Conservation (phyloP, 30 jellyfish, hydroid and myxozoan species). For the Turritopsis rubra region DNA sequence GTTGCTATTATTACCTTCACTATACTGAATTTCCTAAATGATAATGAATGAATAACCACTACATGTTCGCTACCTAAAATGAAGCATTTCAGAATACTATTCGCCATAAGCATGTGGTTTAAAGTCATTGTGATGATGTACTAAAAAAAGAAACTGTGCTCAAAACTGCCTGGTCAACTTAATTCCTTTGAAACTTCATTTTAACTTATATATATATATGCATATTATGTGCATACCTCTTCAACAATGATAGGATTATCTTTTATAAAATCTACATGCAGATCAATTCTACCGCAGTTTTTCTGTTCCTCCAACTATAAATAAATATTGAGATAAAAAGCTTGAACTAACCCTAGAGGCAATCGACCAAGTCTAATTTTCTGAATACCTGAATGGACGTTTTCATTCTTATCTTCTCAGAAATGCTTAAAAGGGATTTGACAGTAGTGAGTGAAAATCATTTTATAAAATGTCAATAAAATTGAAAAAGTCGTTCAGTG, state of each 20-base stretch:
- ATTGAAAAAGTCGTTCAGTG: too few relatives aligned
- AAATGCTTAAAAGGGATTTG: too few relatives aligned
- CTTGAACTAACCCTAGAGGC: background rate
- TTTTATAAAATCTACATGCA: background rate
- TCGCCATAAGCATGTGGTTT: too few relatives aligned
- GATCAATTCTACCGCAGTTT: background rate
- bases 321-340: background rate
- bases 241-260: background rate
- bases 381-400: background rate
- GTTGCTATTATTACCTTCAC: background rate
- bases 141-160: too few relatives aligned
- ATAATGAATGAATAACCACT: background rate
- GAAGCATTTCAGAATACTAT: too few relatives aligned
- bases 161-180: background rate
- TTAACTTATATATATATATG: too few relatives aligned
- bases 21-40: background rate
- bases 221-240: background rate
- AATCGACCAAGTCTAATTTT: background rate
- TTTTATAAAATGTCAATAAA: too few relatives aligned
- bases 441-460: too few relatives aligned
- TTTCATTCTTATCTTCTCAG: background rate
- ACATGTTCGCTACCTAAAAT: background rate
- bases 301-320: background rate
- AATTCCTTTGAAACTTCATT: background rate
- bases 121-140: too few relatives aligned